These are phyloP conservation scores for Heteromyza rotundicornis DNA, from an alignment of 2,888 invertebrate genomes.

Conservation along the genomic window DNA sequence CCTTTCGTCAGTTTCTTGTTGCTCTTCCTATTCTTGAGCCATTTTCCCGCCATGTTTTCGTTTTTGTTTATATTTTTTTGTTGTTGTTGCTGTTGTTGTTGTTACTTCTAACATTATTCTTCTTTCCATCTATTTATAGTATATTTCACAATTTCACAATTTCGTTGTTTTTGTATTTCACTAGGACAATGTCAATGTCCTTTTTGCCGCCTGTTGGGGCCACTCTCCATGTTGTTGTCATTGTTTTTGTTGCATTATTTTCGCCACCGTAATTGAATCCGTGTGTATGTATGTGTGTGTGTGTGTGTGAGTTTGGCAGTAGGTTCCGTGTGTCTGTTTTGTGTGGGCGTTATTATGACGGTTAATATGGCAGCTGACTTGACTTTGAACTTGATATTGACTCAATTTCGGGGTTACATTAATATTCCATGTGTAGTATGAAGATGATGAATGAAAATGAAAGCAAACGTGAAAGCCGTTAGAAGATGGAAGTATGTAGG, in stretches of 20 bases:
- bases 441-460: too few relatives aligned
- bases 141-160: constrained; percentile 11
- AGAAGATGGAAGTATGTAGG: too few relatives aligned
- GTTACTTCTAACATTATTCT: constrained; percentile 3
- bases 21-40: background rate
- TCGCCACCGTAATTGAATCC: background rate
- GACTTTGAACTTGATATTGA: constrained; percentile 38
- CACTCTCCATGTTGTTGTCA: background rate
- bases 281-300: constrained; percentile 3
- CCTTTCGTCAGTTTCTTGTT: constrained; percentile 14
- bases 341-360: constrained; percentile 37
- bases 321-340: constrained; percentile 30
- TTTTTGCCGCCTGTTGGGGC: constrained; percentile 7
- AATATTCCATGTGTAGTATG: too few relatives aligned
- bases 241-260: background rate
- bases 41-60: constrained; percentile 21
- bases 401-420: too few relatives aligned
- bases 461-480: too few relatives aligned
- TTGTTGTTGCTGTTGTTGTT: constrained; percentile 18
- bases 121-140: constrained; percentile 7
- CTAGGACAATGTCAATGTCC: constrained; percentile 38
- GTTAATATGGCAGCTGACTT: constrained; percentile 32
- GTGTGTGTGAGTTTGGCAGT: constrained; percentile 10
- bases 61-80: constrained; percentile 17
- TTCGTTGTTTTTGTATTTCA: constrained; percentile 18